phyloP scores from a whole-genome alignment of 1,140 invertebrate genomes.

The Cyrtorhinus lividipennis region DNA sequence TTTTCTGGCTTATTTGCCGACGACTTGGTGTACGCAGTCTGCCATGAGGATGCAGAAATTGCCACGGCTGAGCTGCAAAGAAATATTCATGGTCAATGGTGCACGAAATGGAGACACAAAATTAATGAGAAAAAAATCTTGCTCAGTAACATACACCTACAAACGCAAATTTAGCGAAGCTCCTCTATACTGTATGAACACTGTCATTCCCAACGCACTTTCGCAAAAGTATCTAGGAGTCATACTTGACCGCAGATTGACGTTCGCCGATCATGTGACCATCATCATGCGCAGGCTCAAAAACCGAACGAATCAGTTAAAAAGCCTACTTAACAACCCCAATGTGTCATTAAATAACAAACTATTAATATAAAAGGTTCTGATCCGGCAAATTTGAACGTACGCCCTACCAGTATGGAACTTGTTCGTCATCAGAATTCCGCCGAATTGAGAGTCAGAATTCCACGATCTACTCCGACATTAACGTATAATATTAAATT shows the following conservation, averaged over 20 bases:
- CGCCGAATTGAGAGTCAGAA: too few species aligned
- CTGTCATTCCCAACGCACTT: neutral
- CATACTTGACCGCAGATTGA: neutral
- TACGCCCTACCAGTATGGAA: too few species aligned
- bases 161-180: neutral
- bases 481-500: too few species aligned
- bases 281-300: neutral
- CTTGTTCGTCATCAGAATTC: too few species aligned
- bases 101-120: neutral
- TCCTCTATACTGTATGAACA: neutral
- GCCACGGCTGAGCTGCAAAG: neutral
- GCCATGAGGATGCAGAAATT: neutral
- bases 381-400: neutral
- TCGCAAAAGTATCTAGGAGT: neutral
- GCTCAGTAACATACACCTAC: neutral
- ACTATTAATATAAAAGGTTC: neutral
- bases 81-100: neutral
- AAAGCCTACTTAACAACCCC: neutral
- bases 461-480: too few species aligned
- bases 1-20: neutral
- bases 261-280: neutral
- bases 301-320: neutral
- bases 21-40: neutral
- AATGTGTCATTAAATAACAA: too few species aligned
- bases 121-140: neutral